phyloP scores from a whole-genome alignment of 2,113 vertebrate genomes.

The Cygnus buccinator region DNA sequence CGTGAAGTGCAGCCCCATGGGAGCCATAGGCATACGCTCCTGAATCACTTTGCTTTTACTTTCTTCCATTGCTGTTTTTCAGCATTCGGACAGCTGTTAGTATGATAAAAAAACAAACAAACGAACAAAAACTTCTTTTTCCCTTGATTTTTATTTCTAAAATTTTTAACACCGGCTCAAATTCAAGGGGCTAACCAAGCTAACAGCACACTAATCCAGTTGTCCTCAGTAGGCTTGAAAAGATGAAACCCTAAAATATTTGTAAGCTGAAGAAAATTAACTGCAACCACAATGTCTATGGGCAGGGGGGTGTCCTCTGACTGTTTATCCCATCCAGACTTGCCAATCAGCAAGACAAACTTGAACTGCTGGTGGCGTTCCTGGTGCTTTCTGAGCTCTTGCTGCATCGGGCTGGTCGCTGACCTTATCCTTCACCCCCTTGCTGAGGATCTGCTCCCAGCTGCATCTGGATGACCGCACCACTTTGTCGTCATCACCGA shows the following conservation, averaged over 20 bases:
- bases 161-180: background rate
- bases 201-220: background rate
- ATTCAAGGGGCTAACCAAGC: background rate
- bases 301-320: background rate
- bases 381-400: background rate
- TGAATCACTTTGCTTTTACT: background rate
- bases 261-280: background rate
- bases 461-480: too few relatives aligned
- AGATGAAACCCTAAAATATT: background rate
- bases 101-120: background rate
- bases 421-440: background rate
- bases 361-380: background rate
- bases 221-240: background rate
- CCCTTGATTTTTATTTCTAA: background rate
- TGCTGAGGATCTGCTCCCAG: background rate
- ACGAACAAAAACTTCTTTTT: background rate
- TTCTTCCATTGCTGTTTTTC: background rate
- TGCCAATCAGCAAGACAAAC: background rate
- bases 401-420: background rate
- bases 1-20: background rate
- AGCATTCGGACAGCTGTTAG: background rate
- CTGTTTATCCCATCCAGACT: background rate
- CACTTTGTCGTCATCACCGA: background rate
- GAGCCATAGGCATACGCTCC: background rate
- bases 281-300: background rate